A percentile compares a stretch with the other conserved stretches of the same genome.
Evolutionary conservation across 35 echinoderm and acorn worm species (phyloP).

Genomic region (Chiridota heheva): DNA sequence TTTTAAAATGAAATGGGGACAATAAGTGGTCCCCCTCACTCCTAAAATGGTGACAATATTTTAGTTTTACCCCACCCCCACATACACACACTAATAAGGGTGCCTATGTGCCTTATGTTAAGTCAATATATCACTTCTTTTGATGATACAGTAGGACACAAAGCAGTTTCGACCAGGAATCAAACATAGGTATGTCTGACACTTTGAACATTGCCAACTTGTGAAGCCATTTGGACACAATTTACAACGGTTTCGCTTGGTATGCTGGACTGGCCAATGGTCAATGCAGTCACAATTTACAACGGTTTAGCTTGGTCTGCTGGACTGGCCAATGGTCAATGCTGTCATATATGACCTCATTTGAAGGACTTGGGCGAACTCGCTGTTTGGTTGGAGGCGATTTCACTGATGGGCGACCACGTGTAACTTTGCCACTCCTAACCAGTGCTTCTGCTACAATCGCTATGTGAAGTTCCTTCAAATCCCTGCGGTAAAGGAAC

Average conservation of each 20-base stretch:
- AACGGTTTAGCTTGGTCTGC: slow-evolving; percentile 6
- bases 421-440: slow-evolving; percentile 17
- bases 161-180: slow-evolving; percentile 28
- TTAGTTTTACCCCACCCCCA: no score
- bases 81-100: no score
- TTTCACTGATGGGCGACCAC: slow-evolving; percentile 5
- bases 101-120: no score
- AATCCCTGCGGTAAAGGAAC: slow-evolving; percentile 29
- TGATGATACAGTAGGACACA: slow-evolving; percentile 4
- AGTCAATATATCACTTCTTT: slow-evolving; percentile 12
- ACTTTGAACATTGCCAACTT: neutral
- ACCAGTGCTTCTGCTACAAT: slow-evolving; percentile 25
- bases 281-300: neutral
- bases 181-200: neutral
- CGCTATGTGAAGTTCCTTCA: neutral
- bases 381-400: slow-evolving; percentile 16
- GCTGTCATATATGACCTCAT: slow-evolving; percentile 18
- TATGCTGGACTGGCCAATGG: no score
- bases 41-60: no score
- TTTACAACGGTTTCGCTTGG: no score
- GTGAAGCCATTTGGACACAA: no score
- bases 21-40: no score
- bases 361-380: slow-evolving; percentile 15
- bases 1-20: no score
- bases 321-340: slow-evolving; percentile 12